A percentile compares a stretch with the other conserved stretches of the same genome.
phyloP scores from a whole-genome alignment of 2,113 vertebrate genomes.

The Rhynchomys soricoides region DNA sequence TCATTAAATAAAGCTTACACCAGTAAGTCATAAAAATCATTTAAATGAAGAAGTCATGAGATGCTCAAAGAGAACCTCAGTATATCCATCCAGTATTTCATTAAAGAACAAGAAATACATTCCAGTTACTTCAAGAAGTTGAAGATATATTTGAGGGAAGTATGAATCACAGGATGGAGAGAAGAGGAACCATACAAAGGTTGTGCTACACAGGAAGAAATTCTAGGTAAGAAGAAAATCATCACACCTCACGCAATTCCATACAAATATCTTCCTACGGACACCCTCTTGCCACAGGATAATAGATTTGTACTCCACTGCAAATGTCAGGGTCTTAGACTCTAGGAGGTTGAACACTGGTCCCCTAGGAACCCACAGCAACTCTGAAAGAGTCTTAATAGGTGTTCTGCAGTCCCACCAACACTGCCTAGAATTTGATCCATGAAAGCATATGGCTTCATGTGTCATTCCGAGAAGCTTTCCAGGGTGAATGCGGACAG shows the following conservation, averaged over 20 bases:
- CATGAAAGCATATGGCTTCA: not conserved
- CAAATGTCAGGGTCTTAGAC: not conserved
- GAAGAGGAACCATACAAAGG: not conserved
- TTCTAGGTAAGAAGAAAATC: not conserved
- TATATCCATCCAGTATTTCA: not conserved
- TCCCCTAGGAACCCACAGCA: not conserved
- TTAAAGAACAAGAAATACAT: not conserved
- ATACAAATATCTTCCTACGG: not conserved
- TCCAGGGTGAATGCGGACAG: not conserved
- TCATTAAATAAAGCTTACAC: slow-evolving; percentile 25
- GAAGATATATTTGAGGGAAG: not conserved
- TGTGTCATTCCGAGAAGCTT: not conserved
- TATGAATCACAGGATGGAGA: not conserved
- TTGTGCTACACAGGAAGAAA: not conserved
- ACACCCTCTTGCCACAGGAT: not conserved
- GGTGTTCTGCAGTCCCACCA: not conserved
- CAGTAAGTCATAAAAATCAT: not conserved
- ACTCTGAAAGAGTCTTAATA: not conserved
- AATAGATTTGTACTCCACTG: not conserved
- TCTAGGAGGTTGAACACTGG: not conserved
- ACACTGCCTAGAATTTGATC: not conserved
- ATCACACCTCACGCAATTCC: not conserved
- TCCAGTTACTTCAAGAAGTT: not conserved
- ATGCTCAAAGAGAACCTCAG: not conserved
- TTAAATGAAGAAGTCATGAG: not conserved